These are phyloP conservation scores for Plestiodon gilberti DNA, from an alignment of 2,113 vertebrate genomes.

Conservation along the genomic window DNA sequence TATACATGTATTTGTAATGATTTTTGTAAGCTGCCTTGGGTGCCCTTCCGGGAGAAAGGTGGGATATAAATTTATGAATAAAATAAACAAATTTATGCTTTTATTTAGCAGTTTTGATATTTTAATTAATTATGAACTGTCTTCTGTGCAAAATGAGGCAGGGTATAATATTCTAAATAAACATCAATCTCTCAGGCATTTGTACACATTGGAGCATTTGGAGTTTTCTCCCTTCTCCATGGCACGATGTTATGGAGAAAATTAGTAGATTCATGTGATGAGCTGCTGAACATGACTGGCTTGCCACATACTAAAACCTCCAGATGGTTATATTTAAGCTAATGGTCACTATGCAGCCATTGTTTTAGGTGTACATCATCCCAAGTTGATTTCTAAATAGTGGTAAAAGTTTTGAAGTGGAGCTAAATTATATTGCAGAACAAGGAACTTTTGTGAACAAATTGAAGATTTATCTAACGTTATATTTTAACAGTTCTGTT, in stretches of 20 bases:
- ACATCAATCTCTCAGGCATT: no score
- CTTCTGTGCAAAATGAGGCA: not conserved
- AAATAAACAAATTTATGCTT: no score
- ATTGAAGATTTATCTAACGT: not conserved
- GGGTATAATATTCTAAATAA: not conserved
- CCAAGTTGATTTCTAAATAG: constrained; percentile 33
- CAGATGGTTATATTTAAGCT: not conserved
- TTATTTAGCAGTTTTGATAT: not conserved
- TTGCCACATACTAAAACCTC: not conserved
- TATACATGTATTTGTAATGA: no score
- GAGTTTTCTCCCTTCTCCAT: not conserved
- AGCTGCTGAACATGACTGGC: not conserved
- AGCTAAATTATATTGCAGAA: not conserved
- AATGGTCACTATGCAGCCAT: not conserved
- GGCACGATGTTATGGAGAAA: not conserved
- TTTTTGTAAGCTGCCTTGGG: no score
- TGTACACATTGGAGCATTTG: not conserved
- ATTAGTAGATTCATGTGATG: not conserved
- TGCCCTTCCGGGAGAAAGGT: no score
- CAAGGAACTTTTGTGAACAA: not conserved
- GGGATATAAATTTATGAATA: no score
- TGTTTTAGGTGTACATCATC: not conserved
- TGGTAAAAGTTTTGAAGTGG: not conserved
- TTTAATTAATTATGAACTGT: not conserved
- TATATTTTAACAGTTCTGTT: not conserved